Base-by-base conservation (phyloP, 2,797 vertebrate genomes). In the Sebastes diploproa region DNA sequence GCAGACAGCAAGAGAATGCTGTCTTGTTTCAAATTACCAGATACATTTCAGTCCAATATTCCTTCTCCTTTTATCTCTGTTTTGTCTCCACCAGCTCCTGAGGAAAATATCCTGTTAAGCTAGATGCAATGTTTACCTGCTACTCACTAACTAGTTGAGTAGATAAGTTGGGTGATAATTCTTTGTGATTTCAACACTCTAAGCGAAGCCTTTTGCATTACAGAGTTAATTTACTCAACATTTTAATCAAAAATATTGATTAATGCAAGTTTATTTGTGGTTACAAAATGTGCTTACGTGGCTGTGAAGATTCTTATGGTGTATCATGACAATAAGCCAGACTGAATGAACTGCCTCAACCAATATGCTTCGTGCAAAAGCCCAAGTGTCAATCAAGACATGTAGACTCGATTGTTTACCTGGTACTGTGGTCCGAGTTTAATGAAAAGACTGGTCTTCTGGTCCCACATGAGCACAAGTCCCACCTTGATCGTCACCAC, bases 381-480 rank as follows among this genome's bases (percentile, higher is more conserved):
- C 30, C 10, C 7, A n/a, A 12, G 20, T 63, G 38, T 62, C 20
- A 64, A 23, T 72, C 11, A 30, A 56, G 16, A 72, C 11, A 70
- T 60, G 46, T 10, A 38, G 29, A 58, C 5, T 18, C 12, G 1
- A 67, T 16, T 32, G 42, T 61, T 90, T 91, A 99, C 98, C 96
- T 97, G 93, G 91, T 96, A 97, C 14, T 88, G 42, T 1, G 96
- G 95, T 67, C 88, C 95, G 13, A 99, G 94, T 80, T 96, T 96
- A 83, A 99, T 96, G 86, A 97, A 97, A 72, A 99, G 93, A 79
- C 96, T 97, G 36, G 97, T 99, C 91, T 95, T 97, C 90, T 86
- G 95, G 93, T 99, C 97, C 98, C 98, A 99, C 92, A 96, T 95
- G 20, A 98, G 88, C 73, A 96, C 91, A n/a, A 99, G 81, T 18